Evolutionary conservation across 2,888 invertebrate species (phyloP).

Genomic region (Melieria picta): DNA sequence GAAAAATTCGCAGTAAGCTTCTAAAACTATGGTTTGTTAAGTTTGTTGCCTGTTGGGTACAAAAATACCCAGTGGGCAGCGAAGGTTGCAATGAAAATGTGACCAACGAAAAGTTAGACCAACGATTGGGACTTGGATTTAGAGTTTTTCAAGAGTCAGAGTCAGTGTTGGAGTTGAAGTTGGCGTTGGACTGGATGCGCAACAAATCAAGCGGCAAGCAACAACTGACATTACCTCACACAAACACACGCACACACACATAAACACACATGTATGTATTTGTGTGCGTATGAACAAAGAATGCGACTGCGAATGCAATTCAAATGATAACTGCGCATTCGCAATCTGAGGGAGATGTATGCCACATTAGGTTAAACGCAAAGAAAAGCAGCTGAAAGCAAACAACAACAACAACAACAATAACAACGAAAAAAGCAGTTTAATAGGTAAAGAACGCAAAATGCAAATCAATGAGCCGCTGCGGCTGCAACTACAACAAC

Average conservation of each 20-base stretch:
- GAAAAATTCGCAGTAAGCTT: too few relatives aligned
- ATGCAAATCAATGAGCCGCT: constrained; percentile 32
- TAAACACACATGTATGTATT: neutral
- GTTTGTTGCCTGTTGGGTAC: too few relatives aligned
- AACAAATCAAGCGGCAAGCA: too few relatives aligned
- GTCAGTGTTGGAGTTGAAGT: too few relatives aligned
- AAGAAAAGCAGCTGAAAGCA: constrained; percentile 5
- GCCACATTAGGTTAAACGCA: neutral
- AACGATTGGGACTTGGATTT: too few relatives aligned
- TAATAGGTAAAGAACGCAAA: constrained; percentile 38
- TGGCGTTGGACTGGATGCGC: too few relatives aligned
- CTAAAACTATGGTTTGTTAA: too few relatives aligned
- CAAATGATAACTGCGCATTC: constrained; percentile 2
- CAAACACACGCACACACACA: neutral
- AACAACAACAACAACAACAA: neutral
- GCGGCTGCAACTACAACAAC: neutral
- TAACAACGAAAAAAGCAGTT: constrained; percentile 32
- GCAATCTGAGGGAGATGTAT: neutral
- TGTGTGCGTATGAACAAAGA: neutral
- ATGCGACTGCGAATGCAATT: neutral
- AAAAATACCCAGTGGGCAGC: too few relatives aligned
- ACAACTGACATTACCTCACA: neutral
- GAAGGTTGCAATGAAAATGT: too few relatives aligned
- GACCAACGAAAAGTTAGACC: too few relatives aligned
- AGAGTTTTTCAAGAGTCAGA: too few relatives aligned